Base-by-base conservation (phyloP, 2,113 vertebrate genomes). In the Salvelinus alpinus region DNA sequence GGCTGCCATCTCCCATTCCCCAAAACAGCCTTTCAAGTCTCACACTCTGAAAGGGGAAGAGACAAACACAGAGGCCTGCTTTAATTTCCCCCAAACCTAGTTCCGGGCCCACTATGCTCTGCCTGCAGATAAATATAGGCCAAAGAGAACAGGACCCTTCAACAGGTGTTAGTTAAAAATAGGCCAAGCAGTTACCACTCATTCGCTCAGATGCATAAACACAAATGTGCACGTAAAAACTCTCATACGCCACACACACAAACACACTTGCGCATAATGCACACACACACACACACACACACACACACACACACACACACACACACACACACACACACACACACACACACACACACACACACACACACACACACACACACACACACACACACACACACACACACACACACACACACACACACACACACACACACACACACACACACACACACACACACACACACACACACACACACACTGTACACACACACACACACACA, bases 61-160 rank as follows among this genome's bases (percentile, higher is more conserved):
- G 74, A 82, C 80, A 81, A 86, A 83, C 80, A 87, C 80, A 78
- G 84, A 85, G 27, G 34, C 62, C 66, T 68, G 72, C 77, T 88
- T 90, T 80, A 77, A 77, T 70, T 79, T 75, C 77, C 20, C 38
- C 31, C 29, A 73, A 22, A 38, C 25, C 11, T 31, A 51, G 54
- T 85, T 88, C 77, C 75, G 12, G 67, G 74, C 75, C 73, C 59
- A 66, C 77, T 54, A 4, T 18, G 51, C 4, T 54, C 51, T 54
- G 51, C 16, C 64, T 31, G 29, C 78, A 74, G 77, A 84, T 77
- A 80, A 84, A 80, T 75, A 74, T 74, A 69, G 71, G 48, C 79
- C 57, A 54, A 5, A 68, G 47, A 79, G 29, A 27, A 18, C 3
- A 57, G 71, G 75, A 76, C 44, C 62, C 59, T 68, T 51, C 31